Percentiles rank a stretch among this genome's conserved stretches.
These are phyloP conservation scores for Myiozetetes cayanensis DNA, from an alignment of 2,113 vertebrate genomes.

Conservation along the genomic window DNA sequence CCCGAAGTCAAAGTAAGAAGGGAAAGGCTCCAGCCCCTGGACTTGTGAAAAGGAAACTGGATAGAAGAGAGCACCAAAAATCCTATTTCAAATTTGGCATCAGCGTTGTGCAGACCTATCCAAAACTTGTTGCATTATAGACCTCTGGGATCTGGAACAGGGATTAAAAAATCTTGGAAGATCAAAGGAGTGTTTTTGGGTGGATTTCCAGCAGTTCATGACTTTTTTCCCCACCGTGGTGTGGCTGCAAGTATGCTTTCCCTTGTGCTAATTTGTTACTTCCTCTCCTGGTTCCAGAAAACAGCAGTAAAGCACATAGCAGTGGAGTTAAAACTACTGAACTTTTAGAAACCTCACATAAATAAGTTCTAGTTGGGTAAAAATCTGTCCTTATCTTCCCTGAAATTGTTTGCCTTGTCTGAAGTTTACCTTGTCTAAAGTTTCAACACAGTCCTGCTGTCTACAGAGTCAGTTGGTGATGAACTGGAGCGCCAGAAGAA, in stretches of 20 bases:
- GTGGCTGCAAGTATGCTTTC: conserved; percentile 10
- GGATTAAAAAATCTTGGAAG: background rate
- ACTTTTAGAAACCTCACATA: background rate
- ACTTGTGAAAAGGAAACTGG: background rate
- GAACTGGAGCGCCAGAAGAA: background rate
- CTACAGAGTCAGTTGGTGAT: background rate
- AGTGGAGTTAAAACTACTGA: background rate
- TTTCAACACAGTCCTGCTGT: background rate
- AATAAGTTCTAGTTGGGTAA: background rate
- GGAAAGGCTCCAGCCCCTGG: background rate
- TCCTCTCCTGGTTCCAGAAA: conserved; percentile 40
- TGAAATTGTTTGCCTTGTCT: background rate
- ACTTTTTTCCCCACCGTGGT: background rate
- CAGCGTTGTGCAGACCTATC: background rate
- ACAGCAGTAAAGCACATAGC: conserved; percentile 18
- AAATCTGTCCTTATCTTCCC: background rate
- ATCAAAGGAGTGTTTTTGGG: background rate
- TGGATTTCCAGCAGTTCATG: conserved; percentile 12
- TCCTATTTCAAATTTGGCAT: background rate
- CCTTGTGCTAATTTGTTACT: conserved; percentile 51
- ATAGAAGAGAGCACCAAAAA: background rate
- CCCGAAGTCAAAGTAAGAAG: background rate
- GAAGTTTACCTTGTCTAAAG: background rate
- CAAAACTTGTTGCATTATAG: background rate
- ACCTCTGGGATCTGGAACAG: background rate